phyloP scores from a whole-genome alignment of 2,797 vertebrate genomes.

The Jordanella pulchra region DNA sequence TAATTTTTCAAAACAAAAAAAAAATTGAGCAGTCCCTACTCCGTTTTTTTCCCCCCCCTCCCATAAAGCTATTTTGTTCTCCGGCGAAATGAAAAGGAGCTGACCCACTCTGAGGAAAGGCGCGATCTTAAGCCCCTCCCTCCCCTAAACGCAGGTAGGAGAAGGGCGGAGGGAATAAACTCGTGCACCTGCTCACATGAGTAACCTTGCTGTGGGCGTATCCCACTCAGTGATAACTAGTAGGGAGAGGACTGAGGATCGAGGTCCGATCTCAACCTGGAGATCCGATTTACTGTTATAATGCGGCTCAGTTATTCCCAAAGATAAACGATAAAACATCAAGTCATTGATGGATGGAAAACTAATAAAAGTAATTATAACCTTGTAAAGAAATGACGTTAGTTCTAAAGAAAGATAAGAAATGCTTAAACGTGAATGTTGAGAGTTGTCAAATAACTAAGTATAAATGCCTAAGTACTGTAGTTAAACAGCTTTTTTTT shows the following conservation, averaged over 20 bases:
- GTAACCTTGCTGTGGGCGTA: not conserved
- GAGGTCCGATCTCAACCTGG: too few species aligned
- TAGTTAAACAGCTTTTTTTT: too few species aligned
- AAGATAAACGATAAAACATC: not conserved
- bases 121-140: conserved; percentile 45
- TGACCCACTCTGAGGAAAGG: conserved; percentile 25
- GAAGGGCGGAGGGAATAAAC: not conserved
- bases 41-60: not conserved
- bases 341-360: not conserved
- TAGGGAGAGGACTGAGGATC: not conserved
- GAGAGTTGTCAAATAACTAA: too few species aligned
- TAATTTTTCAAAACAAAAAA: not conserved
- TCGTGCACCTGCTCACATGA: conserved; percentile 20
- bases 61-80: not conserved
- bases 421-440: too few species aligned
- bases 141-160: conserved; percentile 13
- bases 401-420: too few species aligned
- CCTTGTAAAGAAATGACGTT: too few species aligned
- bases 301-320: not conserved
- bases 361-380: not conserved
- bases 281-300: too few species aligned
- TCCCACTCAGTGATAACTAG: not conserved
- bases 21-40: not conserved
- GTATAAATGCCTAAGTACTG: too few species aligned
- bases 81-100: not conserved